phyloP scores from a whole-genome alignment of 2,888 invertebrate genomes.

The Epinotia demarniana region DNA sequence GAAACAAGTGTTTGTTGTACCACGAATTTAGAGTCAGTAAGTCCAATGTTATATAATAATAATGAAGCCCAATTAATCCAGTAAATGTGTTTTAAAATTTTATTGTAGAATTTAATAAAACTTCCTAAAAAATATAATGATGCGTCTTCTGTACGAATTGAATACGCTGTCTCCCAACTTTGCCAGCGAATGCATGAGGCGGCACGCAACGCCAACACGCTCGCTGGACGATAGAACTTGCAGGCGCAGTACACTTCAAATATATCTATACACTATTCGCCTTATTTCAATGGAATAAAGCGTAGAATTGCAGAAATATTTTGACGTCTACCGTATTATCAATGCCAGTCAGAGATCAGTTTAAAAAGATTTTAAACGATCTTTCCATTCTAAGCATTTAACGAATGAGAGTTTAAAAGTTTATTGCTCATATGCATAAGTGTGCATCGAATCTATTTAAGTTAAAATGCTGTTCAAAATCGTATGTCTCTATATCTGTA shows the following conservation, averaged over 20 bases:
- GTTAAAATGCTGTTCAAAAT: too few species aligned
- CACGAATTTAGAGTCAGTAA: too few species aligned
- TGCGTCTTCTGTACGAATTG: background rate
- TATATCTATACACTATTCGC: background rate
- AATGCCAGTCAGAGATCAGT: background rate
- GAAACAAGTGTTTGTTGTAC: too few species aligned
- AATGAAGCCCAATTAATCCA: too few species aligned
- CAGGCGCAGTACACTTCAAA: background rate
- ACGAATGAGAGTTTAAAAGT: too few species aligned
- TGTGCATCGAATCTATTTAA: too few species aligned
- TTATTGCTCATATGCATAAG: too few species aligned
- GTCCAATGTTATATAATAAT: too few species aligned
- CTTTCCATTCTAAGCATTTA: background rate
- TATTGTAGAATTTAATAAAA: too few species aligned
- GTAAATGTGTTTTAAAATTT: too few species aligned
- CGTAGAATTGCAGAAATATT: background rate
- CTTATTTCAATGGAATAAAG: background rate
- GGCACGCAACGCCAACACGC: slow-evolving; percentile 28
- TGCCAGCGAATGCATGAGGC: slow-evolving; percentile 14
- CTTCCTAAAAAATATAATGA: too few species aligned
- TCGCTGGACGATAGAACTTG: slow-evolving; percentile 3
- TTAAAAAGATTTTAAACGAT: background rate
- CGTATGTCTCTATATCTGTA: too few species aligned
- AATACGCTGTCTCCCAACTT: slow-evolving; percentile 21
- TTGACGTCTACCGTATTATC: background rate